Base-by-base conservation (phyloP, 2,888 invertebrate species). In the Eudemis profundana region DNA sequence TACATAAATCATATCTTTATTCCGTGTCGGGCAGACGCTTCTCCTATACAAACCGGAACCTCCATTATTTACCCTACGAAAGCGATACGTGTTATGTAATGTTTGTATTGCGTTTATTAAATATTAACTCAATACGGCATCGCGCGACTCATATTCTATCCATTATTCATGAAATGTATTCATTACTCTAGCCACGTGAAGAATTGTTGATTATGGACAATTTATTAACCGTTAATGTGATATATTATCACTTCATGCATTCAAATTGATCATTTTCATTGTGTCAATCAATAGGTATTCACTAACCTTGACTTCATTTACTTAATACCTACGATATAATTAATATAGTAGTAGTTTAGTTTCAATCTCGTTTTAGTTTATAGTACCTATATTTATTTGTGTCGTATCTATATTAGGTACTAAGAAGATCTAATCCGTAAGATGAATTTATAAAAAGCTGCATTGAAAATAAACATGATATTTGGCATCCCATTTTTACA, bases 171-270 rank as follows among this genome's bases (percentile, higher is more conserved):
- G 14, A 33, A 27, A 15, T 17, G 29, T 23, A 23, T 51, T 61
- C 50, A 61, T 61, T 51, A 38, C 38, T 40, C 53, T 27, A 42
- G 15, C 63, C 15, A 57, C 21, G 40, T 49, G 42, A 63, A 49
- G 49, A 57, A 63, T 42, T 49, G 56, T 33, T 63, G 29, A 50
- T 63, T 15, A 50, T 21, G 42, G 56, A 50, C 49, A 40, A 63
- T 63, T 50, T 50, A 63, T 63, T 56, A 56, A 19, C 49, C 56
- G 33, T 56, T 56, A 56, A 63, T 21, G 40, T 63, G 56, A 63
- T 56, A 19, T 47, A 56, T 50, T 56, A n/a, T 29, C 21, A 21
- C 27, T 56, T 33, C n/a, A 15, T 21, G 49, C 56, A 15, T 27
- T 27, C 5, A 38, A 12, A 50, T 57, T 57, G 40, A 56, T 42